Percentiles rank a stretch among this genome's conserved stretches.
These are phyloP conservation scores for Arctopsyche grandis DNA, from an alignment of 1,140 invertebrate genomes.

Conservation along the genomic window DNA sequence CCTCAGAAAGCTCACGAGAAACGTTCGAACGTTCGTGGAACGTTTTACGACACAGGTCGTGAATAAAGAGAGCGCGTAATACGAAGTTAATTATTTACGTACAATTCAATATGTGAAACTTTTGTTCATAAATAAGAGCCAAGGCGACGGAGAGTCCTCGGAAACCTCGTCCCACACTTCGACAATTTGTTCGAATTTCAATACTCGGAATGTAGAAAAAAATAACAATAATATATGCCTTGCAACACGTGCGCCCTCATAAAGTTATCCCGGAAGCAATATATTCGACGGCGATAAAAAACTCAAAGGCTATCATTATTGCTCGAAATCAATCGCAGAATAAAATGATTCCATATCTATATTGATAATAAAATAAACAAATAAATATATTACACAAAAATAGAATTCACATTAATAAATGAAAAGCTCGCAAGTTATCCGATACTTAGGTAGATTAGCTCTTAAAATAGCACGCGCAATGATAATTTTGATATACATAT, in stretches of 20 bases:
- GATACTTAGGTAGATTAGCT: too few relatives aligned
- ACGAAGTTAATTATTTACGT: constrained; percentile 18
- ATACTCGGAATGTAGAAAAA: background rate
- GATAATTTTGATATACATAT: too few relatives aligned
- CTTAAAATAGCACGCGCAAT: too few relatives aligned
- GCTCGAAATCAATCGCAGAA: too few relatives aligned
- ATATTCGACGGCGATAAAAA: background rate
- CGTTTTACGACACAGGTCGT: constrained; percentile 12
- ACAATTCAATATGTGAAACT: too few relatives aligned
- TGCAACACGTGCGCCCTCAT: background rate
- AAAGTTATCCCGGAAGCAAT: background rate
- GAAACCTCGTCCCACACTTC: background rate
- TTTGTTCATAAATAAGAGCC: too few relatives aligned
- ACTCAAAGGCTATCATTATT: too few relatives aligned
- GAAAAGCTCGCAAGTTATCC: too few relatives aligned
- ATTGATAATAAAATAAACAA: too few relatives aligned
- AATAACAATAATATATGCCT: background rate
- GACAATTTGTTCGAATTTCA: background rate
- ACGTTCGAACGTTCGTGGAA: background rate
- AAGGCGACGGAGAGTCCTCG: background rate
- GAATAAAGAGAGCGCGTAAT: constrained; percentile 1
- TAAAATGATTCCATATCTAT: too few relatives aligned
- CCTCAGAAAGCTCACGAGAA: background rate
- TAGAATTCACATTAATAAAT: too few relatives aligned
- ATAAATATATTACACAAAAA: too few relatives aligned